Evolutionary conservation across 2,888 invertebrate species (phyloP), one percentile per base, ranked within the genome.

Genomic region (Plemyria rubiginata): DNA sequence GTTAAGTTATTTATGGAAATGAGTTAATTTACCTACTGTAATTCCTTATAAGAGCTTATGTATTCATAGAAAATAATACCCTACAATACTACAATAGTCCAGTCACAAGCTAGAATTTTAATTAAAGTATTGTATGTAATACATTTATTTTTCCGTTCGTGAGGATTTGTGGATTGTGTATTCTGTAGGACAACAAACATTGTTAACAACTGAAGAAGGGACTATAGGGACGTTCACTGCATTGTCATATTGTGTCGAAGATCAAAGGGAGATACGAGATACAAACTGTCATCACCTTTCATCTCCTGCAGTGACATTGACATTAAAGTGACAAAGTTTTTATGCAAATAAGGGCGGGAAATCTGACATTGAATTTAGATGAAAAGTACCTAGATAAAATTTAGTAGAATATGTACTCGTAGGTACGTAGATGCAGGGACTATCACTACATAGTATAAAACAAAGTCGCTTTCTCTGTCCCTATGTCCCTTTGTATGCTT

Each of bases 221-320:
- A 45, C 15, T 22, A 22, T 0, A 13, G 36, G 32, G 32, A 13
- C 28, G 45, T 15, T 36, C 40, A 54, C 29, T 54, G 41, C 15
- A 60, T 65, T 65, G 60, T 56, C 50, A 36, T 22, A 60, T 65
- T 65, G 60, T 56, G 15, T 51, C 36, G 15, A 54, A 60, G 60
- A 65, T 65, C 57, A 54, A 62, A 57, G 57, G 65, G 65, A 65
- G 65, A 65, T 65, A 65, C 36, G 65, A 65, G 65, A 65, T 65
- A 65, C 36, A 54, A 36, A 12, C 46, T 57, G 50, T 65, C 64
- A 60, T 54, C 56, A 53, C 56, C 64, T 64, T 52, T 59, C 38
- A 60, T 60, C 51, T 60, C 53, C 50, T 32, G 46, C 38, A 51
- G n/a, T 64, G 60, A 65, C 65, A 65, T 60, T 65, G 65, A 65